Evolutionary conservation across 2,797 vertebrate genomes (phyloP), one percentile per base, ranked within the genome.

Genomic region (Eospalax fontanierii): DNA sequence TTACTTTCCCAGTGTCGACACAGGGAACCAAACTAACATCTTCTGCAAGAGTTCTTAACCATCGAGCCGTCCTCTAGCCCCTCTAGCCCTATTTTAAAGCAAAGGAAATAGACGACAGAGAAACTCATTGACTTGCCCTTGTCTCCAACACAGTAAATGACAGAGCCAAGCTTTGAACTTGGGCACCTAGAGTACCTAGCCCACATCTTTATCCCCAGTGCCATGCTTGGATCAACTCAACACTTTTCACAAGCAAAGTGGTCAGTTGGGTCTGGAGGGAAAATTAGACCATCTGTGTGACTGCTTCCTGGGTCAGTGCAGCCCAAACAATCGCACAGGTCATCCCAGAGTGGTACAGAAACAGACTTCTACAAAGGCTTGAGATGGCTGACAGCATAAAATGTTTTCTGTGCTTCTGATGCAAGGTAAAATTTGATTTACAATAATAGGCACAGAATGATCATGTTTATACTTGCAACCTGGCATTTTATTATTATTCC

Each of bases 401-500:
- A 85, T 89, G 73, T 91, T 87, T 92, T 94, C 89, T 89, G 83
- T 38, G 87, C 84, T 92, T 92, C 94, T 85, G 90, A 96, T 96
- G 46, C 86, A 80, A 96, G 95, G 93, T 87, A 97, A 96, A 92
- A 96, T 96, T 88, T 96, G 97, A 97, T 97, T 97, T 97, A 96
- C 73, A 95, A 24, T 97, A 96, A 96, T 63, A 75, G 97, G 89
- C 87, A 95, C 91, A 94, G 94, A 97, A 97, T 95, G 95, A 96
- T 95, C 89, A 84, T 97, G 97, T 97, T 97, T 97, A 97, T 96
- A 95, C 95, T 96, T 91, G 75, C 95, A 96, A 95, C 92, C 94
- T 95, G 97, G 94, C 92, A 97, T 92, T 97, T 96, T 96, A 97
- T 95, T 96, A 96, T 96, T 97, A 97, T 91, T 95, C 95, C 94